Evolutionary conservation across 2,113 vertebrate species (phyloP), one percentile per base, ranked within the genome.

Genomic region (Coreoperca whiteheadi): DNA sequence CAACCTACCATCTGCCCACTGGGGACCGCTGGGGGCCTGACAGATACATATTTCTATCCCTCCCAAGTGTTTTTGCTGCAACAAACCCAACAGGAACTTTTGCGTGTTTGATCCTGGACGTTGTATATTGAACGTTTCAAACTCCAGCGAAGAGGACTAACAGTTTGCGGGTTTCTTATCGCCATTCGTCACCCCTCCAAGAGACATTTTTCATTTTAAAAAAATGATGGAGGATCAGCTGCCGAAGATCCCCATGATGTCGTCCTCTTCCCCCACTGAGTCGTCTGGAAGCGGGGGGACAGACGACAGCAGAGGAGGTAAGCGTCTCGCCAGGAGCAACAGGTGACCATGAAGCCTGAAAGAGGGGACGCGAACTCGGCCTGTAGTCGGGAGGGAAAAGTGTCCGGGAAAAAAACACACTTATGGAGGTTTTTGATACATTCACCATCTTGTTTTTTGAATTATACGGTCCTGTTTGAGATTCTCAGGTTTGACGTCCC

Each of bases 301-400:
- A n/a, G 96, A 96, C 0, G 96, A 96, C 82, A 94, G 93, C 76
- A 89, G 95, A 91, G 91, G 95, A 90, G 97, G 97, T 97, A 95
- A 95, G 95, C 75, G 59, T 25, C 20, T 50, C 56, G 53, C 20
- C 18, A 25, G 39, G 41, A 70, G 77, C 37, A 32, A 76, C 82
- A 87, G 65, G 83, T 79, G 75, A 9, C 28, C 60, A 16, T 2
- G 41, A 48, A 23, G 57, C 43, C 74, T 57, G 3, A 77, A 18
- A 15, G 63, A 66, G 41, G 34, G 59, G 51, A 65, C 1, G 1
- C 32, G 54, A 30, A 41, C 23, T 30, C 20, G 63, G 32, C n/a
- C n/a, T 65, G 11, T 2, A 66, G n/a, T 2, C 18, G 4, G 11
- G 4, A 6, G 4, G 4, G 25, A 16, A n/a, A 56, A 57, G 15